Evolutionary conservation across 2,888 invertebrate species (phyloP), one percentile per base, ranked within the genome.

Genomic region (Arenicola marina): DNA sequence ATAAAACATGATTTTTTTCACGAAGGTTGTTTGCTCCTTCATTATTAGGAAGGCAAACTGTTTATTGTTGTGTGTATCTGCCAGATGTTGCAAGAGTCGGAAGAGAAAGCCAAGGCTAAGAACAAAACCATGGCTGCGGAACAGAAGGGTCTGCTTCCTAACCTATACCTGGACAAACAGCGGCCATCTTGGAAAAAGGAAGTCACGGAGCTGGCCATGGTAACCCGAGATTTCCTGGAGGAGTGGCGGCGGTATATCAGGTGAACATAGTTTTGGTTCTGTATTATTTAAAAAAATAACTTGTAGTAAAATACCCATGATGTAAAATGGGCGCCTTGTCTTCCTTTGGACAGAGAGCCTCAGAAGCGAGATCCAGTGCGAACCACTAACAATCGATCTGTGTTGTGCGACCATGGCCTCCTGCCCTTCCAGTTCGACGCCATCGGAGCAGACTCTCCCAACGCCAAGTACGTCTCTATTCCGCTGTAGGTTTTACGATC

Each of bases 331-430:
- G n/a, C n/a, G n/a, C n/a, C n/a, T n/a, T n/a, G n/a, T n/a, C n/a
- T n/a, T n/a, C n/a, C n/a, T n/a, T n/a, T n/a, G n/a, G n/a, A n/a
- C n/a, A n/a, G n/a, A n/a, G n/a, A n/a, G n/a, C n/a, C n/a, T n/a
- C n/a, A n/a, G n/a, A n/a, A n/a, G n/a, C n/a, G n/a, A n/a, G 48
- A 48, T 21, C 48, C 48, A 48, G n/a, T 21, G 48, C 48, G 26
- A n/a, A n/a, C 48, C 26, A 24, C 24, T 11, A n/a, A 7, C 48
- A 48, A 48, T 24, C 7, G 7, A 48, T 21, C 48, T 24, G 26
- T 48, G 48, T 21, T 48, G 24, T 48, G 48, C 24, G 18, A 11
- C 11, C 48, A 48, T 48, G 48, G 48, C 15, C 7, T 11, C 48
- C 24, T 48, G n/a, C 48, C 24, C 7, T 48, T 48, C 48, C 48